Conservation (phyloP, 2,888 invertebrate genomes). For the Helicoverpa assulta region DNA sequence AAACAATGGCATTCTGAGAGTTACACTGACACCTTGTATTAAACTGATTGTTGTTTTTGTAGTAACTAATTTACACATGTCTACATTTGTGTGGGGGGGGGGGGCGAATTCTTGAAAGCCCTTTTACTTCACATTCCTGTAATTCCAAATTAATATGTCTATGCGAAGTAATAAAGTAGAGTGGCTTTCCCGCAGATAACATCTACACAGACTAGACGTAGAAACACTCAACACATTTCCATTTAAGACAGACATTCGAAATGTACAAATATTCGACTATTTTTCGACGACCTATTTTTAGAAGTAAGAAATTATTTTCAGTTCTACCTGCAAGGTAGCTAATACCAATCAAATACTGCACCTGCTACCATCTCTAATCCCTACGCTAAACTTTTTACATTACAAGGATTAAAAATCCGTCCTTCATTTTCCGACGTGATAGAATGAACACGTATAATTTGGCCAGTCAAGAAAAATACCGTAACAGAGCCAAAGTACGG, state of each 20-base stretch:
- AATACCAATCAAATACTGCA: constrained; percentile 34
- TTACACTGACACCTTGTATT: constrained; percentile 2
- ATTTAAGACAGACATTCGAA: constrained; percentile 13
- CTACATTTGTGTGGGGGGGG: not conserved
- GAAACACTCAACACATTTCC: constrained; percentile 40
- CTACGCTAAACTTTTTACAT: constrained; percentile 11
- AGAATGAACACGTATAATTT: not conserved
- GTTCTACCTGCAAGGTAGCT: constrained; percentile 13
- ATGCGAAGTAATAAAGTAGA: constrained; percentile 18
- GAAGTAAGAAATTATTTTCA: constrained; percentile 10
- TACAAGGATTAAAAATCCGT: not conserved
- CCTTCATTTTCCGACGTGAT: not conserved
- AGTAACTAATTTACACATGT: not conserved
- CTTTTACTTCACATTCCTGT: constrained; percentile 18
- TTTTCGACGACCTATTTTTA: constrained; percentile 18
- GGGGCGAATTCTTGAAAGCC: constrained; percentile 8
- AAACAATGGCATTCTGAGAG: constrained; percentile 8
- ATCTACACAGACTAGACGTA: constrained; percentile 9
- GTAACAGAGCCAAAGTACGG: not conserved
- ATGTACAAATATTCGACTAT: constrained; percentile 1
- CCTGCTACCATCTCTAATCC: constrained; percentile 14
- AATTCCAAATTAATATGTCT: constrained; percentile 23
- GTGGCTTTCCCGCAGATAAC: constrained; percentile 25
- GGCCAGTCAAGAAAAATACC: not conserved
- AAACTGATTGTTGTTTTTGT: not conserved